Evolutionary conservation across 2,797 vertebrate genomes (phyloP).

Genomic region (Sebastes wilsoni): DNA sequence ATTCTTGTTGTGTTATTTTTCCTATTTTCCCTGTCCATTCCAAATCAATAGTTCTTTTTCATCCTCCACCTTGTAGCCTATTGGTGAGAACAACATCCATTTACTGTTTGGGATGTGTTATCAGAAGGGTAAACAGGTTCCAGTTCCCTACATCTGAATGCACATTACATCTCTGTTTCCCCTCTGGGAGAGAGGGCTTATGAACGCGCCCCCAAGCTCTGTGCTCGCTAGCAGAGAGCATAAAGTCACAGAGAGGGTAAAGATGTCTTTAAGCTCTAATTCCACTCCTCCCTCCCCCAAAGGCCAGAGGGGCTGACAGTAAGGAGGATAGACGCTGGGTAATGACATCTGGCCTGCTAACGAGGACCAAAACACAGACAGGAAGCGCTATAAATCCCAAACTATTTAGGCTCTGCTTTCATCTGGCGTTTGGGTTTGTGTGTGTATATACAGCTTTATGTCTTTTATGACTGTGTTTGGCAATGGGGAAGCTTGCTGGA

Average conservation of each 20-base stretch:
- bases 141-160: conserved; percentile 34
- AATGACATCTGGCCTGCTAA: conserved; percentile 75
- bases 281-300: conserved; percentile 51
- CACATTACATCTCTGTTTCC: conserved; percentile 26
- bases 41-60: neutral
- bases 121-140: conserved; percentile 18
- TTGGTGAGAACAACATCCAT: neutral
- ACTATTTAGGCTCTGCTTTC: conserved; percentile 29
- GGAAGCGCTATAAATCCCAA: conserved; percentile 42
- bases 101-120: conserved; percentile 10
- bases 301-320: conserved; percentile 55
- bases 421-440: conserved; percentile 27
- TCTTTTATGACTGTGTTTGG: conserved; percentile 9
- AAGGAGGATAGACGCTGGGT: conserved; percentile 45
- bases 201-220: conserved; percentile 21
- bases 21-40: neutral
- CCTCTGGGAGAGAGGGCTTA: conserved; percentile 17
- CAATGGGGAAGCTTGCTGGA: neutral
- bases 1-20: conserved; percentile 9
- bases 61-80: neutral
- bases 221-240: conserved; percentile 46
- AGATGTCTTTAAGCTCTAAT: conserved; percentile 76
- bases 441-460: neutral
- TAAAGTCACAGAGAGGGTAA: conserved; percentile 74
- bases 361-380: conserved; percentile 58